Conservation (phyloP, 2,888 invertebrate genomes). For the Matsumyia berberina region DNA sequence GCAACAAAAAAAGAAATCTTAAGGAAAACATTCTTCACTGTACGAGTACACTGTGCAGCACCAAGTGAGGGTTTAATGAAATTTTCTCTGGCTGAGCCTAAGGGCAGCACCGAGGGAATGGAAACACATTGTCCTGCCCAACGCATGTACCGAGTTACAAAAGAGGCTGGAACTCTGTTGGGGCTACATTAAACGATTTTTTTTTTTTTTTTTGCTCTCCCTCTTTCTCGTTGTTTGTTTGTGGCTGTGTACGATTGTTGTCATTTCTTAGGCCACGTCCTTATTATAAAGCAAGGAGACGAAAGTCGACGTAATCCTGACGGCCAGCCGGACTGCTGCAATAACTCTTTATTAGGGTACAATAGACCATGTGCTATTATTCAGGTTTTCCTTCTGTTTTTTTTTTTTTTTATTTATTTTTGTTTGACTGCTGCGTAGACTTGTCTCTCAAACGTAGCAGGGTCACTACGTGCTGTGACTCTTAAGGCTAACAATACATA, state of each 20-base stretch:
- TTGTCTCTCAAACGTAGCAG: slow-evolving; percentile 25
- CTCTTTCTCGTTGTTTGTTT: too few species aligned
- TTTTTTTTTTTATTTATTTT: slow-evolving; percentile 1
- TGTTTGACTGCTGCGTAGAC: slow-evolving; percentile 3
- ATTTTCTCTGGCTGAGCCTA: slow-evolving; percentile 43
- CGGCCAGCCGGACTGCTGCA: slow-evolving; percentile 51
- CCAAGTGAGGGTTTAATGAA: slow-evolving; percentile 59
- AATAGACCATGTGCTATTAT: slow-evolving; percentile 64
- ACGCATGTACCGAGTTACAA: slow-evolving; percentile 27
- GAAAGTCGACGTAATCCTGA: slow-evolving; percentile 49
- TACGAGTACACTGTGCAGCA: too few species aligned
- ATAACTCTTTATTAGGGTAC: slow-evolving; percentile 75
- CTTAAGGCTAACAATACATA: slow-evolving; percentile 39
- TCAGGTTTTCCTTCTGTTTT: slow-evolving; percentile 4
- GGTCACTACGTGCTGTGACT: slow-evolving; percentile 36
- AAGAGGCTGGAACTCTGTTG: slow-evolving; percentile 19
- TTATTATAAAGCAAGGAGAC: slow-evolving; percentile 42
- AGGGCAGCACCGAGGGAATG: slow-evolving; percentile 11
- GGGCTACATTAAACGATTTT: slow-evolving; percentile 20
- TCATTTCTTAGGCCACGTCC: slow-evolving; percentile 36
- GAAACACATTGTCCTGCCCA: slow-evolving; percentile 46
- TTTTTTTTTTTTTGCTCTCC: slow-evolving; percentile 6
- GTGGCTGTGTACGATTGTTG: slow-evolving; percentile 1
- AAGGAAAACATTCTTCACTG: background rate
- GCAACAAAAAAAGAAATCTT: background rate